Percentiles rank a stretch among this genome's conserved stretches.
Conservation (phyloP, 2,113 vertebrate genomes). For the Salvelinus sp. region DNA sequence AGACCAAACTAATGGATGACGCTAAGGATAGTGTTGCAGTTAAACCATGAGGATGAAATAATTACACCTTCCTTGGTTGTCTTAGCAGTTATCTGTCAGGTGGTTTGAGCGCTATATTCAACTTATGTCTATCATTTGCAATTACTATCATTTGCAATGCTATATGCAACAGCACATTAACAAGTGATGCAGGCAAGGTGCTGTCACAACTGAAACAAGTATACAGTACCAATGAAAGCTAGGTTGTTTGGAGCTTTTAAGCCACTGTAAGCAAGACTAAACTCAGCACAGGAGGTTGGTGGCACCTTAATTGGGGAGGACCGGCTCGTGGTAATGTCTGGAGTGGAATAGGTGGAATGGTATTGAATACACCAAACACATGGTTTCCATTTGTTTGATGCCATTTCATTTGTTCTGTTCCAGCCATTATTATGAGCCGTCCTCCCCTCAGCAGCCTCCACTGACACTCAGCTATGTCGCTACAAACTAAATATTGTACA, state of each 20-base stretch:
- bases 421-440: too few relatives aligned
- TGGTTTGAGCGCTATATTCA: conserved; percentile 41
- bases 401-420: too few relatives aligned
- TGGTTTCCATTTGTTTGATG: too few relatives aligned
- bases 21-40: conserved; percentile 20
- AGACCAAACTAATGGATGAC: background rate
- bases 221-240: background rate
- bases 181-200: conserved; percentile 35
- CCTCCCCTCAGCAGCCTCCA: too few relatives aligned
- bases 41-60: conserved; percentile 36
- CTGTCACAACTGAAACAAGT: conserved; percentile 38
- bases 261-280: background rate
- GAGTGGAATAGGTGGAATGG: too few relatives aligned
- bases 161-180: conserved; percentile 39
- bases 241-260: background rate
- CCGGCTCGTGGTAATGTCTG: too few relatives aligned
- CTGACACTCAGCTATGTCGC: too few relatives aligned
- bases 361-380: too few relatives aligned
- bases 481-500: too few relatives aligned
- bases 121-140: conserved; percentile 26
- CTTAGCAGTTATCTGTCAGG: conserved; percentile 59
- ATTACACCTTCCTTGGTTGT: conserved; percentile 36
- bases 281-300: too few relatives aligned
- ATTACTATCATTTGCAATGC: conserved; percentile 62
- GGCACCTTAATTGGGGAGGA: too few relatives aligned